Percentiles rank a stretch among this genome's conserved stretches.
These are phyloP conservation scores for Drosophila testacea DNA, from an alignment of 2,888 invertebrate species.

Conservation along the genomic window DNA sequence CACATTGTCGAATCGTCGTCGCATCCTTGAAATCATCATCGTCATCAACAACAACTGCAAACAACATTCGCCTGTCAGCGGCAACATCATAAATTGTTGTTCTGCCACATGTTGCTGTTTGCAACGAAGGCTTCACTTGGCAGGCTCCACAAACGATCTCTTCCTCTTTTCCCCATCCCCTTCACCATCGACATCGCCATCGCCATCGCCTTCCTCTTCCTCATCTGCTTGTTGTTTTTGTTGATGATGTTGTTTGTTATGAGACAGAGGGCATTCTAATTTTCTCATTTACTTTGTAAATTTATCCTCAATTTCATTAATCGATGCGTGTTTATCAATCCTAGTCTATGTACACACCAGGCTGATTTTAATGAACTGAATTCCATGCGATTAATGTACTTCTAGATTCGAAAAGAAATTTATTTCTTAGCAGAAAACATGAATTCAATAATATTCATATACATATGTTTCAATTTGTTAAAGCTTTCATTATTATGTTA, in stretches of 20 bases:
- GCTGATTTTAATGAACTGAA: conserved; percentile 31
- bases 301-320: conserved; percentile 44
- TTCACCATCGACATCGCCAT: not conserved
- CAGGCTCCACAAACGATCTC: conserved; percentile 29
- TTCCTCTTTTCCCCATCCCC: conserved; percentile 23
- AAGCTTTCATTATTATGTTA: too few species aligned
- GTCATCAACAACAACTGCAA: conserved; percentile 81
- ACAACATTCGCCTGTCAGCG: conserved; percentile 83
- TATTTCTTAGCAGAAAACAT: not conserved
- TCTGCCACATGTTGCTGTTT: conserved; percentile 78
- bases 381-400: not conserved
- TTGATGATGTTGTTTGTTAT: conserved; percentile 43
- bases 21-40: conserved; percentile 76
- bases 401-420: not conserved
- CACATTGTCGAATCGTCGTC: conserved; percentile 27
- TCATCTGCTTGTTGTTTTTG: conserved; percentile 28
- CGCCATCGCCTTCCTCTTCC: not conserved
- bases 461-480: too few species aligned
- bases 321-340: conserved; percentile 21
- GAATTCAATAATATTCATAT: too few species aligned
- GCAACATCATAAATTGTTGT: conserved; percentile 84
- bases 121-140: conserved; percentile 18
- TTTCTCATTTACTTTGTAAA: conserved; percentile 41
- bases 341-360: conserved; percentile 14
- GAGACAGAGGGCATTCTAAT: conserved; percentile 39